Evolutionary conservation across 2,888 invertebrate genomes (phyloP), one percentile per base, ranked within the genome.

Genomic region (Ypsolopha sequella): DNA sequence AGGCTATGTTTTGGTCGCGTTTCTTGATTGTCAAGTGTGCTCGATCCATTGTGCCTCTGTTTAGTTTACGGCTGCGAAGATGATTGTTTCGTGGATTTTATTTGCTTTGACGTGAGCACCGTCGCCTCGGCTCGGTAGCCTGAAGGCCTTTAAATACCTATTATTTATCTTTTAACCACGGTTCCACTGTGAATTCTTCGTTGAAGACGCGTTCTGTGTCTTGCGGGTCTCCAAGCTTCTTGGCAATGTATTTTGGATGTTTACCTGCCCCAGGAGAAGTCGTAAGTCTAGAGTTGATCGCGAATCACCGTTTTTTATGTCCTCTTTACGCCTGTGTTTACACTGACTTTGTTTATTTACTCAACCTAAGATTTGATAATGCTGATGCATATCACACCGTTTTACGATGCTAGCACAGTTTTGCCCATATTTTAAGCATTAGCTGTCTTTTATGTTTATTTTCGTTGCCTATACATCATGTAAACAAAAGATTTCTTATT

Each of bases 1-100:
- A 80, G 78, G 77, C 81, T 86, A 85, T 86, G 86, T 86, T 86
- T 82, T 86, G 85, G 70, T 86, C 76, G 62, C 68, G 64, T 65
- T 67, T 64, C 73, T 76, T 78, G 67, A 76, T 66, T 76, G 39
- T n/a, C 24, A 79, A 52, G 76, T 76, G 78, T 79, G 79, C 61
- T 68, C 66, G 14, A 64, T 70, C 80, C 85, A 86, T 82, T 85
- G 85, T 85, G 75, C 70, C 68, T 62, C 62, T 64, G 63, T 68
- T 61, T 59, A 38, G 63, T 66, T 68, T 74, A 71, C 65, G 66
- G 64, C 64, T 66, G 65, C 50, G 62, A 76, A 71, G 66, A 68
- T 74, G 70, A 71, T 76, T 72, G 73, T 78, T 77, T 74, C 68
- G 63, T 53, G 60, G 69, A 68, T 71, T 73, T 73, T 73, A 70